Conservation (phyloP, 2,113 vertebrate genomes). For the Rhizomys pruinosus region DNA sequence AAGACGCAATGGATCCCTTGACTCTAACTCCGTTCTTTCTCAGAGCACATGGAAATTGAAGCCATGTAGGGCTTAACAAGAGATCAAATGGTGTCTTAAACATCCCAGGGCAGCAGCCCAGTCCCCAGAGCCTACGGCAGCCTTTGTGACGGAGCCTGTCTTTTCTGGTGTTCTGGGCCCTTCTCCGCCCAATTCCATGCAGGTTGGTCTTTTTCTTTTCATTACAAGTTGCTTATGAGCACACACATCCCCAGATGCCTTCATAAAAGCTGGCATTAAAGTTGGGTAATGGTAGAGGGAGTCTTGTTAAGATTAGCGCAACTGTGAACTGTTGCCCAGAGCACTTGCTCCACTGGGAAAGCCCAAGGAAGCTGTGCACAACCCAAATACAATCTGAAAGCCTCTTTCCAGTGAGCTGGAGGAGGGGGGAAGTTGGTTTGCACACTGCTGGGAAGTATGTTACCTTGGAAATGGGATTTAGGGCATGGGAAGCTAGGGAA, state of each 20-base stretch:
- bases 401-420: not conserved
- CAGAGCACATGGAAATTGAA: slow-evolving; percentile 77
- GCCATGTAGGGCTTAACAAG: slow-evolving; percentile 76
- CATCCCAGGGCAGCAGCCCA: slow-evolving; percentile 58
- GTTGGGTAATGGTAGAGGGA: slow-evolving; percentile 57
- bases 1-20: slow-evolving; percentile 62
- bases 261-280: slow-evolving; percentile 76
- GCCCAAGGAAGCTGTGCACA: not conserved
- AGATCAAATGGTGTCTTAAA: slow-evolving; percentile 79
- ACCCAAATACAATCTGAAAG: not conserved
- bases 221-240: slow-evolving; percentile 69
- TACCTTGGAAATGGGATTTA: not conserved
- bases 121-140: slow-evolving; percentile 60
- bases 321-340: slow-evolving; percentile 66
- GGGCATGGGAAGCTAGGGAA: not conserved
- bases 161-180: slow-evolving; percentile 45
- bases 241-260: slow-evolving; percentile 53
- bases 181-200: slow-evolving; percentile 56
- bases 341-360: slow-evolving; percentile 23
- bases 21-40: slow-evolving; percentile 76
- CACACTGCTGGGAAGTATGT: not conserved
- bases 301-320: slow-evolving; percentile 63
- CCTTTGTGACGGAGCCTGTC: slow-evolving; percentile 51
- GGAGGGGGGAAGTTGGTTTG: not conserved
- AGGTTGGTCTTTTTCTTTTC: slow-evolving; percentile 63